phyloP scores from a whole-genome alignment of 2,797 vertebrate genomes.

The Syngnathus rostellatus region DNA sequence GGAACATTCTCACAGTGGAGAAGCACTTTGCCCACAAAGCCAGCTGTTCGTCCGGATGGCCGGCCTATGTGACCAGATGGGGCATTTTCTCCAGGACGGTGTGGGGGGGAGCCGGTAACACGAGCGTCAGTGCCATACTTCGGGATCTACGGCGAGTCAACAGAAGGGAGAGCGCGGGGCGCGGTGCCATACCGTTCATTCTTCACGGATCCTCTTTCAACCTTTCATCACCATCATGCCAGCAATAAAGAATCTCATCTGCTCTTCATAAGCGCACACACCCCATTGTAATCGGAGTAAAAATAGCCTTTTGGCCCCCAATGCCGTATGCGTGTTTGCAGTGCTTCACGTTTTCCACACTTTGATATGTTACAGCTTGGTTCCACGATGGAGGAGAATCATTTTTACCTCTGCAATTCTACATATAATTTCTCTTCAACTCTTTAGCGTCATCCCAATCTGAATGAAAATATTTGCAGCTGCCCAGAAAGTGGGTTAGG shows the following conservation, averaged over 20 bases:
- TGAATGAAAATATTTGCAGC: no score
- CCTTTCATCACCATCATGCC: constrained; percentile 11
- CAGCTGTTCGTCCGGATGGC: constrained; percentile 23
- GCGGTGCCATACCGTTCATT: constrained; percentile 43
- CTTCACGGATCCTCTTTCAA: constrained; percentile 44
- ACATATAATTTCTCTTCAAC: no score
- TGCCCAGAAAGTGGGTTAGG: no score
- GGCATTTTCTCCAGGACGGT: constrained; percentile 12
- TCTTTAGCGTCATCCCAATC: no score
- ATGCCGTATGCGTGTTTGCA: no score
- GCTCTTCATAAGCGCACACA: not conserved
- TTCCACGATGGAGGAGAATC: no score
- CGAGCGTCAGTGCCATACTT: constrained; percentile 22
- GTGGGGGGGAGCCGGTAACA: constrained; percentile 13
- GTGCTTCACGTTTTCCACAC: no score
- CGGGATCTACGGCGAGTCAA: constrained; percentile 41
- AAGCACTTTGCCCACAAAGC: constrained; percentile 18
- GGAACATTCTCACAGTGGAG: constrained; percentile 12
- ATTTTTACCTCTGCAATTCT: no score
- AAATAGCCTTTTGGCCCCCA: not conserved
- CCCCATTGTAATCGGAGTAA: not conserved
- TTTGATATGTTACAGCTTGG: no score
- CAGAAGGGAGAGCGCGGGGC: constrained; percentile 20
- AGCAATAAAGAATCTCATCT: not conserved
- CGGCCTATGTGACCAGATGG: constrained; percentile 49